Evolutionary conservation across 2,888 invertebrate genomes (phyloP).

Genomic region (Acholoe squamosa): DNA sequence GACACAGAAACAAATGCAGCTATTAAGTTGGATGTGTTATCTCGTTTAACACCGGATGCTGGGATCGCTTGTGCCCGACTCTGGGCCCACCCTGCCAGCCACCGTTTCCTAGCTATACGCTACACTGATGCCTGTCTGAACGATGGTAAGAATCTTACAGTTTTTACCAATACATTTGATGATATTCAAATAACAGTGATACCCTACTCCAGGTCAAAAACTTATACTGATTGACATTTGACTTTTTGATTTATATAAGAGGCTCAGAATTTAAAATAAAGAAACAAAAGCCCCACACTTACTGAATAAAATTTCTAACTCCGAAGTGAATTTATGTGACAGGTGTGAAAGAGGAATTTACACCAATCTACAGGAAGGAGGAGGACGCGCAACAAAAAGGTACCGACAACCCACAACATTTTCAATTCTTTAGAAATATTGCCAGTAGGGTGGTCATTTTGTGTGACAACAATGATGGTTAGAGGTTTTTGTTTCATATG

Average conservation of each 20-base stretch:
- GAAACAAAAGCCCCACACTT: too few species aligned
- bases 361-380: neutral
- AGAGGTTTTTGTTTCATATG: too few species aligned
- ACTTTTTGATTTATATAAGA: neutral
- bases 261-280: neutral
- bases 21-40: neutral
- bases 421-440: too few species aligned
- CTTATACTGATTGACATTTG: too few species aligned
- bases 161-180: too few species aligned
- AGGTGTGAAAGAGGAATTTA: neutral
- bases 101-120: slow-evolving; percentile 72
- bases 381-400: neutral
- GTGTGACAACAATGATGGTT: too few species aligned
- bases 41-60: neutral
- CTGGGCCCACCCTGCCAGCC: slow-evolving; percentile 75
- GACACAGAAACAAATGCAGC: neutral
- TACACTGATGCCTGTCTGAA: slow-evolving; percentile 73
- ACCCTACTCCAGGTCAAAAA: too few species aligned
- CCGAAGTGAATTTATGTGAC: too few species aligned
- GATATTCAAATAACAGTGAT: too few species aligned
- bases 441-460: too few species aligned
- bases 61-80: slow-evolving; percentile 72
- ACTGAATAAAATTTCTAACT: too few species aligned
- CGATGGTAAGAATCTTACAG: slow-evolving; percentile 68
- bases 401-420: too few species aligned